Evolutionary conservation across 2,113 vertebrate species (phyloP), one percentile per base, ranked within the genome.

Genomic region (Plecotus auritus): DNA sequence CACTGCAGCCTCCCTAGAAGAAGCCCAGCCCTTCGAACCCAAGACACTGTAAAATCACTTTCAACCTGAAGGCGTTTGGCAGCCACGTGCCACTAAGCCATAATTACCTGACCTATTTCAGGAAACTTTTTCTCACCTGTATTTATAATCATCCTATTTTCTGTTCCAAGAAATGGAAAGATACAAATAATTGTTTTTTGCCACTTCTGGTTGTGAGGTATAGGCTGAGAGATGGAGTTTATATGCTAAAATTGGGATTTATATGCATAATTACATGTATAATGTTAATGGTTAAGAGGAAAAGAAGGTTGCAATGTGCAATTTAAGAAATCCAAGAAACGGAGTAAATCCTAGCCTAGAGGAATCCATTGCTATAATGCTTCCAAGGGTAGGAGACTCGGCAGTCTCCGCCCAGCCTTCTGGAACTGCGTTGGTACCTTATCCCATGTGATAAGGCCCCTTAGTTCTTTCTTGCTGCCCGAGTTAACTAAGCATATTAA

Each of bases 151-250:
- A 45, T 76, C 64, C 47, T 67, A 3, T 56, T 91, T 92, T 91
- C 77, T 93, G 13, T 84, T 87, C 26, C 69, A 93, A 93, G 83
- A 96, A 89, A 72, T 83, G 12, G 47, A 73, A 91, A 81, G 56
- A 16, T 22, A 10, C 32, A 32, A 76, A 81, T 74, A 64, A 47
- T 45, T 37, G 13, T 1, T 26, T 84, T 83, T 9, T 9, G 49
- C 51, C 47, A 61, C 20, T 78, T 88, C 76, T 88, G 51, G 6
- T 78, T 17, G 42, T 82, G 64, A 91, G 64, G 61, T 32, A 23
- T 20, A 83, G 2, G 40, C 67, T 42, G 64, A 61, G 61, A 81
- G 49, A n/a, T 42, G 17, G 32, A 80, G 26, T 47, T 84, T 51
- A 26, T 66, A 22, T 76, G 67, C 76, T 70, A 17, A 51, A 37